Evolutionary conservation across 2,113 vertebrate species (phyloP), one percentile per base, ranked within the genome.

Genomic region (Pelvicachromis taeniatus): DNA sequence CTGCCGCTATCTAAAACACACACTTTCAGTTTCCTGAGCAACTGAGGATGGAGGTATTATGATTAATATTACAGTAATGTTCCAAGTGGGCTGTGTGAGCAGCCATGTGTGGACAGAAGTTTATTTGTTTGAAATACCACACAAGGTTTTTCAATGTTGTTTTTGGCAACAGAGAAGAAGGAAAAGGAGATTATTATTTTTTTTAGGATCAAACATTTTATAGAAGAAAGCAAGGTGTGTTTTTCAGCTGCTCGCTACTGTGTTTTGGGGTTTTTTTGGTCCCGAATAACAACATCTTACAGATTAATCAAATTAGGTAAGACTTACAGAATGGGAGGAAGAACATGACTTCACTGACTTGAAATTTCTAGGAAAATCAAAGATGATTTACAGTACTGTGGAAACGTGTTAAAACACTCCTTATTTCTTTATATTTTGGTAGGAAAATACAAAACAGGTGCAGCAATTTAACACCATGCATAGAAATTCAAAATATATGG

Each of bases 1-100:
- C 33, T 7, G 52, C 79, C 42, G 4, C 54, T 91, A 86, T 88
- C 85, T 90, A 79, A 89, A 88, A 81, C 78, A 87, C 70, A 84
- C 82, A 29, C 6, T 13, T 35, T 77, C 29, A 35, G 55, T 77
- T 90, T 45, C 79, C 85, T 4, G 26, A 91, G 89, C 81, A 58
- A 77, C 88, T 77, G 70, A 85, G 61, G 84, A 84, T 82, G 54
- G 61, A 58, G 50, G 31, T 17, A 42, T 78, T 88, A 77, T 86
- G 77, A 88, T 59, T 33, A 13, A 82, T 84, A 68, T 83, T 14
- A 26, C 2, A 29, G 48, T 61, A 33, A 53, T 59, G 90, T 90
- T 65, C 35, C 4, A 6, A 54, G 86, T 82, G 63, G 78, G 73
- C 61, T 53, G 50, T 35, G 5, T 48, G 65, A 78, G 63, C 80